Percentiles rank a stretch among this genome's conserved stretches.
These are phyloP conservation scores for Ditylenchus weischeri DNA, from an alignment of 2,888 invertebrate species.

Conservation along the genomic window DNA sequence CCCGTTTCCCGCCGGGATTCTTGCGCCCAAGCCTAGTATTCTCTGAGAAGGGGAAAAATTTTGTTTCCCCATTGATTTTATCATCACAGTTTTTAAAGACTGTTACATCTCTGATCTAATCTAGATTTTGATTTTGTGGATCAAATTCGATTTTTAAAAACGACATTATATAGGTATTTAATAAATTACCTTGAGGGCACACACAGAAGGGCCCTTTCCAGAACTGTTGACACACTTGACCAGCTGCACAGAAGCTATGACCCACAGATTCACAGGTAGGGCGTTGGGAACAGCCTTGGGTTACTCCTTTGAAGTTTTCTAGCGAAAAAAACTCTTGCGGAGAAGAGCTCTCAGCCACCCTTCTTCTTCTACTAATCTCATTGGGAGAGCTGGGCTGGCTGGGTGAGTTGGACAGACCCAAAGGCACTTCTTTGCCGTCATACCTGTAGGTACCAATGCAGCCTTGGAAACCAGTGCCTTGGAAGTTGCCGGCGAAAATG, in stretches of 20 bases:
- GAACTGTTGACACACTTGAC: conserved; percentile 88
- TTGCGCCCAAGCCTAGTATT: too few relatives aligned
- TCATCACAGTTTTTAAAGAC: too few relatives aligned
- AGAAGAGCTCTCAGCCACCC: background rate
- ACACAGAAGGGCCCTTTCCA: conserved; percentile 99
- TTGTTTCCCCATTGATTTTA: too few relatives aligned
- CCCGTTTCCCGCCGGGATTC: too few relatives aligned
- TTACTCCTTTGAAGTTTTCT: conserved; percentile 1
- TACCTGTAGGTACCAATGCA: conserved; percentile 80
- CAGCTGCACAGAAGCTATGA: conserved; percentile 72
- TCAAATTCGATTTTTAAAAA: too few relatives aligned
- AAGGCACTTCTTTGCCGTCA: conserved; percentile 63
- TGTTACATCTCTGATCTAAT: too few relatives aligned
- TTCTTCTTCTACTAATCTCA: background rate
- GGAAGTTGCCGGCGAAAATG: conserved; percentile 24
- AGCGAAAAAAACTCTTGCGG: background rate
- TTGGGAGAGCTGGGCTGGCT: background rate
- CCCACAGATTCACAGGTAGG: conserved; percentile 90
- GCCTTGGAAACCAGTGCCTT: conserved; percentile 56
- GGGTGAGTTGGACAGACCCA: background rate
- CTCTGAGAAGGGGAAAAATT: too few relatives aligned
- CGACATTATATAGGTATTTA: too few relatives aligned
- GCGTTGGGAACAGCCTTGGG: conserved; percentile 23
- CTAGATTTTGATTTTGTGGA: too few relatives aligned
- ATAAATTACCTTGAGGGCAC: conserved; percentile 63